phyloP scores from a whole-genome alignment of 1,140 invertebrate species.

The Pygmarrhopalites habei region DNA sequence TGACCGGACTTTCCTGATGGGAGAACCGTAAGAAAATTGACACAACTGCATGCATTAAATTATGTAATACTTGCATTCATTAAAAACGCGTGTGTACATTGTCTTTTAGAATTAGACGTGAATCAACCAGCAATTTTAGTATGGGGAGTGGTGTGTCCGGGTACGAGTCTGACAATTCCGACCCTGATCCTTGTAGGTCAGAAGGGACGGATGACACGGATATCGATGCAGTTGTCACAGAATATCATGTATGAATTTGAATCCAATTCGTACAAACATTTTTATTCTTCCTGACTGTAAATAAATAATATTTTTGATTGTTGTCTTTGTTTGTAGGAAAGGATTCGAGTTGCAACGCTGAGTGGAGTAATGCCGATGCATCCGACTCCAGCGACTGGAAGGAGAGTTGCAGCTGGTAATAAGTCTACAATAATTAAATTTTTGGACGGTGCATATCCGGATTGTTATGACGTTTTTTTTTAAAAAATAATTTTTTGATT shows the following conservation, averaged over 20 bases:
- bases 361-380: conserved; percentile 27
- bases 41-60: conserved; percentile 1
- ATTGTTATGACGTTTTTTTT: no score
- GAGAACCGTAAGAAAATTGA: conserved; percentile 32
- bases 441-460: no score
- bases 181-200: not conserved
- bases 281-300: conserved; percentile 1
- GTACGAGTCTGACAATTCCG: conserved; percentile 35
- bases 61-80: not conserved
- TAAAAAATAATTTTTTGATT: no score
- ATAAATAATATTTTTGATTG: not conserved
- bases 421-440: no score
- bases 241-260: conserved; percentile 19
- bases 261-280: not conserved
- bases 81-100: no score
- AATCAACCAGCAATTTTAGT: conserved; percentile 25
- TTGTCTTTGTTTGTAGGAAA: no score
- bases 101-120: conserved; percentile 10
- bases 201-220: conserved; percentile 34
- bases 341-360: conserved; percentile 28
- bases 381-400: conserved; percentile 30
- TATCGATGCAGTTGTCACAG: conserved; percentile 35
- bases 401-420: conserved; percentile 26
- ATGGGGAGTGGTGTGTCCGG: conserved; percentile 37
- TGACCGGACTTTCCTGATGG: conserved; percentile 34